Evolutionary conservation across 2,797 vertebrate species (phyloP), one percentile per base, ranked within the genome.

Genomic region (Crossoptilon crossoptilon): DNA sequence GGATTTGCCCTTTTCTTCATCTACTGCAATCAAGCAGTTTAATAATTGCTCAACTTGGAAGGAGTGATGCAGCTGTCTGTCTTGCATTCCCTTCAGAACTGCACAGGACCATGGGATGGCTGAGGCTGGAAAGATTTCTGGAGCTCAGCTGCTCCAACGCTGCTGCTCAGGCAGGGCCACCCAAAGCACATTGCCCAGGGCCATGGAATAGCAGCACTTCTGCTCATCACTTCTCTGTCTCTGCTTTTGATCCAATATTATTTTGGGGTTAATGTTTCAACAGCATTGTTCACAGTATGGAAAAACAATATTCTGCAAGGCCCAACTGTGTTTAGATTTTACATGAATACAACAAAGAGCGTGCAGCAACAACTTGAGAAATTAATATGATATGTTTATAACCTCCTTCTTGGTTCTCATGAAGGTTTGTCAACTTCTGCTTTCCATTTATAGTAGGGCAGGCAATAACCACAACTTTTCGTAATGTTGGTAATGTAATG

Each of bases 361-460:
- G 3, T 8, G 35, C 64, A 85, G 41, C 35, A 75, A 69, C 11
- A 75, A 88, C 43, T 14, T 33, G 41, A 78, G 83, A 60, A 51
- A 73, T 76, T 64, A 59, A 59, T 90, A 46, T 83, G 41, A 4
- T 82, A 11, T 63, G 55, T 88, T 88, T 88, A 55, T 88, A 90
- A 56, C 6, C 15, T 84, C 27, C 7, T 73, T 92, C 67, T 88
- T 88, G 53, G 64, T 93, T 93, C 73, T 84, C 44, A 60, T 55
- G 63, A 55, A 90, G 80, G 37, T 79, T 87, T 83, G 55, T 83
- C 68, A 89, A 86, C 84, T 89, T 95, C 89, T 89, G 67, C 85
- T 94, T 94, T 92, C 56, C 21, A 22, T 79, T 95, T 92, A 63
- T 73, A 84, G 24, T 16, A 63, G 11, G 0, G 31, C 39, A 68